Evolutionary conservation across 2,888 invertebrate genomes (phyloP).

Genomic region (Hirtodrosophila duncani): DNA sequence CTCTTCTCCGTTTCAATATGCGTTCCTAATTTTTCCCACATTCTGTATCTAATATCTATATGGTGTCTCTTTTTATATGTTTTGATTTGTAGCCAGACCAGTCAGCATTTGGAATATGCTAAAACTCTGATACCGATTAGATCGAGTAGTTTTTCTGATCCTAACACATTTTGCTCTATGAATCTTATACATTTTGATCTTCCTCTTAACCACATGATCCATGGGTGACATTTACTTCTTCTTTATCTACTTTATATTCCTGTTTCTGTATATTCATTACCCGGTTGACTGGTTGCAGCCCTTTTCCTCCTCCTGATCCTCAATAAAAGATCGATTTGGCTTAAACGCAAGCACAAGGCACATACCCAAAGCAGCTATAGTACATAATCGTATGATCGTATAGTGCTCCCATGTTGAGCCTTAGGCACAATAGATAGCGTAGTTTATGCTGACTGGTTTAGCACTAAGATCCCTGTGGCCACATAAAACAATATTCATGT

Average conservation of each 20-base stretch:
- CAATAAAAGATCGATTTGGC: constrained; percentile 11
- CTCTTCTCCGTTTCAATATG: too few species aligned
- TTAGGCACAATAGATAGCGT: constrained; percentile 5
- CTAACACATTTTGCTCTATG: too few species aligned
- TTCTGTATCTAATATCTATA: constrained; percentile 18
- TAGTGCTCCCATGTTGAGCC: constrained; percentile 21
- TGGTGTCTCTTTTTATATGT: constrained; percentile 10
- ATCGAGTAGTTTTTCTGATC: too few species aligned
- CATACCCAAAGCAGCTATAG: constrained; percentile 40
- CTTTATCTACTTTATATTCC: neutral
- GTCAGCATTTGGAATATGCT: constrained; percentile 74
- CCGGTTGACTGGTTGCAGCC: constrained; percentile 2
- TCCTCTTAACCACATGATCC: neutral
- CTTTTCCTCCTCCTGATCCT: neutral
- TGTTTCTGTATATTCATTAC: neutral
- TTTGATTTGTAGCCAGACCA: constrained; percentile 60
- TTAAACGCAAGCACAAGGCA: constrained; percentile 51
- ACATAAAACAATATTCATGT: constrained; percentile 1
- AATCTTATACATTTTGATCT: neutral
- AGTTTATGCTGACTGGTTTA: constrained; percentile 76
- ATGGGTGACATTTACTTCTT: neutral
- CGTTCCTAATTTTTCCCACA: neutral
- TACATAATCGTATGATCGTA: constrained; percentile 33
- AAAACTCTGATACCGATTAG: constrained; percentile 14
- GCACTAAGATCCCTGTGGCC: constrained; percentile 22